A percentile compares a stretch with the other conserved stretches of the same genome.
These are phyloP conservation scores for Uromys caudimaculatus DNA, from an alignment of 2,797 vertebrate genomes.

Conservation along the genomic window DNA sequence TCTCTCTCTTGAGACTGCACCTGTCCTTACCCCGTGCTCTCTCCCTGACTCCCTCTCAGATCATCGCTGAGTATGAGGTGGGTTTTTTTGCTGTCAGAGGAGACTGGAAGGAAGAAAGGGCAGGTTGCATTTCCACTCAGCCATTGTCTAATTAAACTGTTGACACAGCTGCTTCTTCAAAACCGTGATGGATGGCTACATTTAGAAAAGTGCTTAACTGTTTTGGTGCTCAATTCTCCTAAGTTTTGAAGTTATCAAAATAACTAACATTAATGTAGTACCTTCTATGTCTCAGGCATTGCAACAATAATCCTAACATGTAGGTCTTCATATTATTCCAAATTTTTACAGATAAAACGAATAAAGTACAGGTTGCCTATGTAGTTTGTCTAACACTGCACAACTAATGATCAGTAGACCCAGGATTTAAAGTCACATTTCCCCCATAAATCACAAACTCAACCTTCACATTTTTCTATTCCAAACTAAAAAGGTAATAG, in stretches of 20 bases:
- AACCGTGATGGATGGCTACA: not conserved
- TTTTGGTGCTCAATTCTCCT: not conserved
- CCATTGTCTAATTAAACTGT: not conserved
- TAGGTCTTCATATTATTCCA: not conserved
- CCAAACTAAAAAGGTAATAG: not conserved
- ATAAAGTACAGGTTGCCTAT: not conserved
- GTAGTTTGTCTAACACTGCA: not conserved
- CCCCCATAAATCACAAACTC: not conserved
- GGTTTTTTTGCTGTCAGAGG: not conserved
- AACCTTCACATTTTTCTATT: not conserved
- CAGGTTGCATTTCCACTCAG: not conserved
- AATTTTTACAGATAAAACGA: slow-evolving; percentile 5
- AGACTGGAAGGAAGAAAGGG: not conserved
- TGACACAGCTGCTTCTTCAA: not conserved
- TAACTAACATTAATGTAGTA: not conserved
- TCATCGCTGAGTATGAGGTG: not conserved
- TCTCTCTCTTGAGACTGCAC: not conserved
- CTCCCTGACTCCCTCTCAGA: not conserved
- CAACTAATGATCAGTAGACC: not conserved
- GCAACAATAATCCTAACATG: not conserved
- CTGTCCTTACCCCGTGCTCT: rapidly evolving
- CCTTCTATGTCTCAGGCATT: not conserved
- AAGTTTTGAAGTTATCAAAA: not conserved
- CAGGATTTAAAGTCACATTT: not conserved
- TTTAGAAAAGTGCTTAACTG: not conserved